Evolutionary conservation across 2,113 vertebrate species (phyloP), one percentile per base, ranked within the genome.

Genomic region (Balaenoptera acutorostrata): DNA sequence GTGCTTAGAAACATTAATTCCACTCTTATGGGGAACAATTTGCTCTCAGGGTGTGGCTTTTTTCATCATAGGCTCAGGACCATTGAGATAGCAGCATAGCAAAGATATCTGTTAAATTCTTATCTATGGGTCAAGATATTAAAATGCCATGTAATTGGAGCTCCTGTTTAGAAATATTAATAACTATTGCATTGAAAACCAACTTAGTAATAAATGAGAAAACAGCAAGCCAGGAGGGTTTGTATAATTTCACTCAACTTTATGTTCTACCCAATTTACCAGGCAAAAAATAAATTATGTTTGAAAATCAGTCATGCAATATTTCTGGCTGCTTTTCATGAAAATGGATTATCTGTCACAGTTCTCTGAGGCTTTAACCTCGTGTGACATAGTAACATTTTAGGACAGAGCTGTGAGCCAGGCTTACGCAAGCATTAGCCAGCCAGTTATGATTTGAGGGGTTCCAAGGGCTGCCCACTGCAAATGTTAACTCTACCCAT

Each of bases 161-260:
- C 10, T 81, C 8, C 55, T 89, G 36, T 94, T 97, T 96, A 81
- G 82, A 98, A 92, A 95, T 89, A 87, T 94, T 92, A 95, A 83
- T 91, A 95, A 93, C 8, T 20, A n/a, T 78, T 90, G 27, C 63
- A 96, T 93, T 91, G 77, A 97, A 98, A 98, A 96, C 41, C 20
- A 21, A 88, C n/a, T 5, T 39, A 63, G n/a, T 61, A 90, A 21
- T 36, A 96, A 97, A 96, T 96, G 83, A 96, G 95, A 93, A 95
- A 96, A 93, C 68, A 95, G 86, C 78, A 97, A 97, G 8, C 0
- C 18, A 97, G 33, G 14, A 41, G 33, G 1, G 39, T 86, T 92
- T 71, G 88, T 97, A 63, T 88, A 74, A 97, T 96, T 97, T 92
- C 59, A 69, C 61, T 90, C 61, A 82, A 88, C 95, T 96, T 57